Evolutionary conservation across 1,140 invertebrate species (phyloP), one percentile per base, ranked within the genome.

Genomic region (Lanistes nyassanus): DNA sequence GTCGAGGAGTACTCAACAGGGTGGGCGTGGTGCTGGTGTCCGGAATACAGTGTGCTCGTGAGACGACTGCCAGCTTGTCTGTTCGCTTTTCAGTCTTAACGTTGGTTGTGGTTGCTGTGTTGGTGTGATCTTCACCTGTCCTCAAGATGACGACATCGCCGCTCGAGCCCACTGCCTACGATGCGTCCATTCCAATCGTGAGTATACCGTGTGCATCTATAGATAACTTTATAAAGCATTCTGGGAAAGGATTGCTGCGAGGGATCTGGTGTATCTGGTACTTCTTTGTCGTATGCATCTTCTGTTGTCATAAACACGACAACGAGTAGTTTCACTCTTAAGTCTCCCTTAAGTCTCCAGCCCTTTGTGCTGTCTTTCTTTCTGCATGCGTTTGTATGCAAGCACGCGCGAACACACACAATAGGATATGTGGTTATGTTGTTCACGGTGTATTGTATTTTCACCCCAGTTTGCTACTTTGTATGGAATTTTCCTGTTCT

Each of bases 301-400:
- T 11, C 31, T 60, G 31, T 60, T 23, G 31, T 23, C 31, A 60
- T 60, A 11, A 23, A 29, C 31, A 23, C 31, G 2, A 23, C 6
- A 19, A 60, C 23, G 11, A 16, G 11, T 60, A 60, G 11, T 67
- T 3, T 72, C 36, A 36, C 16, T 67, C n/a, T 65, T 62, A 36
- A n/a, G n/a, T 47, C 42, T 37, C 34, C 39, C 26, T 47, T 26
- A 19, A n/a, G n/a, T n/a, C n/a, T n/a, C n/a, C n/a, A n/a, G n/a
- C n/a, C n/a, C n/a, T n/a, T n/a, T n/a, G n/a, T n/a, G n/a, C n/a
- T 76, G 51, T 76, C 67, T 62, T 37, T 64, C 36, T 73, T 53
- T 71, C 68, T 62, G 26, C 53, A 69, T 73, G 37, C 67, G 26
- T 67, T 37, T 75, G 31, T 74, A 21, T 66, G 36, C 34, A n/a